Evolutionary conservation across 2,797 vertebrate species (phyloP).

Genomic region (Malurus leucopterus): DNA sequence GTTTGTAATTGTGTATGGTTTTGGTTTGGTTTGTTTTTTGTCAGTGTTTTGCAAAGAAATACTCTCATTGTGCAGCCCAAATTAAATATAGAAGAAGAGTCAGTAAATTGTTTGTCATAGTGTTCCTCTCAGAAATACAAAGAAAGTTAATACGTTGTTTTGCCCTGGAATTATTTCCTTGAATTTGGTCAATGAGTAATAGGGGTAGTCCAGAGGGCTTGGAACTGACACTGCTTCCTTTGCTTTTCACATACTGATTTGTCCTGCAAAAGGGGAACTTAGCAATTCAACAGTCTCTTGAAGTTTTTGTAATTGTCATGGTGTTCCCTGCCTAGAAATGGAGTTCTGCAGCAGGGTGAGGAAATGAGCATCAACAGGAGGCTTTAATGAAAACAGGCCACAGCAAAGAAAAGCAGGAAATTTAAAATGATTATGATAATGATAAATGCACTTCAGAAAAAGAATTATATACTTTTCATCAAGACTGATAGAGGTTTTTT

Average conservation of each 20-base stretch:
- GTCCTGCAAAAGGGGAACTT: background rate
- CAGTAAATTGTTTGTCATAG: background rate
- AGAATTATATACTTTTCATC: background rate
- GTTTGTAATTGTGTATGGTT: background rate
- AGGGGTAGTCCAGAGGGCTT: background rate
- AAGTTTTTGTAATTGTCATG: background rate
- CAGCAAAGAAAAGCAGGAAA: background rate
- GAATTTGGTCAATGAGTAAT: background rate
- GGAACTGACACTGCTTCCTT: background rate
- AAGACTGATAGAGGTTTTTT: background rate
- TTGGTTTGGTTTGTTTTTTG: background rate
- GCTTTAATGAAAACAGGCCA: background rate
- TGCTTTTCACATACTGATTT: background rate
- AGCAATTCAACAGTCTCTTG: background rate
- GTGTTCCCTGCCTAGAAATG: background rate
- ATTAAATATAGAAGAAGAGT: background rate
- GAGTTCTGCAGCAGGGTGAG: background rate
- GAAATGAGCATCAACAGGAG: background rate
- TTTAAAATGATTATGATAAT: background rate
- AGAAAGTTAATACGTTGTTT: fast-evolving
- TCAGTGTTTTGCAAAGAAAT: background rate
- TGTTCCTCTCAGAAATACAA: background rate
- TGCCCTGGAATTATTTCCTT: background rate
- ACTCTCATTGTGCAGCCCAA: fast-evolving
- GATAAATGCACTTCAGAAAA: background rate